Evolutionary conservation across 2,888 invertebrate genomes (phyloP), one percentile per base, ranked within the genome.

Genomic region (Cordylochernes scorpioides): DNA sequence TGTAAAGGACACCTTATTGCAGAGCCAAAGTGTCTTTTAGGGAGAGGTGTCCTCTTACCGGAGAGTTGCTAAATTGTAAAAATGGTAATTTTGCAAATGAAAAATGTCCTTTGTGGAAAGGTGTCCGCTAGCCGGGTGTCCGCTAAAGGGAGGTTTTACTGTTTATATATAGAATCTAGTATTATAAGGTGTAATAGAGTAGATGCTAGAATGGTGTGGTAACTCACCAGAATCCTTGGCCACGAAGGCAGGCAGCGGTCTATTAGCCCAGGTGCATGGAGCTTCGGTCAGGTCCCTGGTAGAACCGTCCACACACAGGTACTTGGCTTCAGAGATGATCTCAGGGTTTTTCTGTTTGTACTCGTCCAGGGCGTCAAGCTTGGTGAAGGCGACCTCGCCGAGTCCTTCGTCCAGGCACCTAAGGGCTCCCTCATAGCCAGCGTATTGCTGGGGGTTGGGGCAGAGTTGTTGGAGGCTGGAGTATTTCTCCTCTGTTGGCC

Each of bases 341-440:
- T 31, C 27, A 3, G 35, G 34, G 17, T 36, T 26, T 2, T 19
- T 16, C n/a, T 33, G 16, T 17, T 75, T 73, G 61, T 71, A 72
- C 49, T 70, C 67, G 45, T 67, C 61, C 21, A 75, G 71, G 44
- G 61, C 74, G 44, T 71, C 70, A 35, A 72, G 68, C 51, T 75
- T 77, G 9, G 73, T 74, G 58, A 74, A 78, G 9, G 42, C 82
- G 3, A 84, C 67, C 43, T 82, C 68, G 1, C 80, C 82, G 3
- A 67, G 67, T 39, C 73, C 71, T 42, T 71, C 67, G 2, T 69
- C 68, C 34, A 84, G 54, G 50, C 84, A 84, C 15, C 68, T 59
- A 25, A 82, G 57, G 1, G 80, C 75, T 1, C 84, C 84, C 38
- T 73, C 71, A 49, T 80, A 78, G 2, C 82, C 80, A 12, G 77